Evolutionary conservation across 2,113 vertebrate species (phyloP), one percentile per base, ranked within the genome.

Genomic region (Benitochromis conjunctus): DNA sequence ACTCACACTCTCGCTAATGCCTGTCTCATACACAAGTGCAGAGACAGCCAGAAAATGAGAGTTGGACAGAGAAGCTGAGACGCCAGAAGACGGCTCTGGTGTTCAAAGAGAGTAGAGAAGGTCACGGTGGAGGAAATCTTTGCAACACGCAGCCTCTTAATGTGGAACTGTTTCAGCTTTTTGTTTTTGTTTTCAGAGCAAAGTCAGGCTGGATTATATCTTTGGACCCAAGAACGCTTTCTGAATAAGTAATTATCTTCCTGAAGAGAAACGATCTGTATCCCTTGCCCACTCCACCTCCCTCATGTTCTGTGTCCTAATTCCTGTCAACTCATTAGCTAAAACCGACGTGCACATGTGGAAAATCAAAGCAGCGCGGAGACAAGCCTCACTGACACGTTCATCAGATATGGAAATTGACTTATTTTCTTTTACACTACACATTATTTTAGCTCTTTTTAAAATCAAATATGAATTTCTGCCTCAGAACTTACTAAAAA

Each of bases 251-350:
- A 80, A 93, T 92, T 89, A 86, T 87, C 85, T 79, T 82, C 62
- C 81, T 82, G 55, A 78, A 91, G 82, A 85, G 86, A 88, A 84
- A 87, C 24, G 1, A 87, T 89, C 76, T 92, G 86, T 82, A 89
- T 88, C 81, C 84, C 53, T 54, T 88, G 86, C 81, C 86, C 82
- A 88, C 88, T 76, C 85, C 77, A 79, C 81, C 87, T 89, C 84
- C 82, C 90, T 81, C 81, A 53, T 83, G 80, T 84, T 80, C 78
- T 69, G 43, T 90, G 84, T 78, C 81, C 91, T 90, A 90, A 91
- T 94, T 94, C 90, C 90, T 90, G 87, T 91, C 90, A 91, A 84
- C 90, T 92, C 84, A 90, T 91, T 94, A 93, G 89, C 84, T 74
- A 34, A 82, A 88, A 80, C 66, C 21, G 46, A 87, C 83, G 48